Base-by-base conservation (phyloP, 2,797 vertebrate genomes). In the Choloepus didactylus region DNA sequence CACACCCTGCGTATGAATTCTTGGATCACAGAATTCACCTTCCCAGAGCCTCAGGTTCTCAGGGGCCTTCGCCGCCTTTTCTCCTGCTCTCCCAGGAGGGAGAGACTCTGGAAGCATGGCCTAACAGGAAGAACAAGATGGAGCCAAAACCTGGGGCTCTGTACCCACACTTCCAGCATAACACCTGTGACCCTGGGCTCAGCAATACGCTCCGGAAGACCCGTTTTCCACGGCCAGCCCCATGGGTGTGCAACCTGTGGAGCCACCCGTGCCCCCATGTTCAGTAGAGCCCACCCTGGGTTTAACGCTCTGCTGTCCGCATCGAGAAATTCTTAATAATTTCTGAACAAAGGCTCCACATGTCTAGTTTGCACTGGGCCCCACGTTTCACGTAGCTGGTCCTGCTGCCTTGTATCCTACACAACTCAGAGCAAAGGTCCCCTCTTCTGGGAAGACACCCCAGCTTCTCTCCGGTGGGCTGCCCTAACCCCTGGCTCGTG, bases 251-350 rank as follows among this genome's bases (percentile, higher is more conserved):
- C 29, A 56, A 31, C 18, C 35, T 19, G 3, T 5, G 59, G 2
- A 1, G 25, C 6, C 7, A n/a, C 49, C 51, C 0, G 1, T n/a
- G 31, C 9, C 10, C 6, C 21, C 1, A 4, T 1, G 1, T 14
- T 10, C 16, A 9, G 29, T n/a, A 66, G 51, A 1, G 25, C 51
- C 35, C 23, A 9, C 1, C 16, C 59, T 18, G 27, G 62, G 29
- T 54, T 56, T 9, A 31, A 29, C 0, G 21, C 14, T 31, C 31
- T 31, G 12, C 66, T n/a, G 27, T 3, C 25, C 3, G 67, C 64
- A n/a, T 29, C 56, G 2, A 54, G 72, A 76, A 69, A 73, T 77
- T 54, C 82, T 51, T 79, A 25, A 15, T 10, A 5, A 9, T 21
- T 12, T 91, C 19, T 83, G 5, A 93, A 67, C 15, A 38, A 23